A percentile compares a stretch with the other conserved stretches of the same genome.
Evolutionary conservation across 2,113 vertebrate genomes (phyloP).

Genomic region (Leptobrachium ailaonicum): DNA sequence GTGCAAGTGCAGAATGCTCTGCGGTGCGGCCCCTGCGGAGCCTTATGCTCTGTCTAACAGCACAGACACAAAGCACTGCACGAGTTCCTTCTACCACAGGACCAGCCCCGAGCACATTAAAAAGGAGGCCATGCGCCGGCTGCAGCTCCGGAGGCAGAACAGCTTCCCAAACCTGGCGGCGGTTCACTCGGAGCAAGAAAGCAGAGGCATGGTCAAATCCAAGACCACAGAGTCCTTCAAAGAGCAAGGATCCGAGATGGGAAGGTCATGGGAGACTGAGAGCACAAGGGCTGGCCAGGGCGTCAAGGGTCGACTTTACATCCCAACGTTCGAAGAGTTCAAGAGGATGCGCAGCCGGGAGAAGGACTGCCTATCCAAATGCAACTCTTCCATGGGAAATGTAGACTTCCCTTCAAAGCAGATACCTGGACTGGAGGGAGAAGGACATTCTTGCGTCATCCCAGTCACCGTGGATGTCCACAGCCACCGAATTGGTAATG

Average conservation of each 20-base stretch:
- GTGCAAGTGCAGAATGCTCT: slow-evolving; percentile 48
- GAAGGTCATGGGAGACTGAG: slow-evolving; percentile 37
- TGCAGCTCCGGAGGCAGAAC: slow-evolving; percentile 79
- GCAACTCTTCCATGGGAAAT: neutral
- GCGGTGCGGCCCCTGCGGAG: slow-evolving; percentile 47
- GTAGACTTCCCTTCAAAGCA: slow-evolving; percentile 28
- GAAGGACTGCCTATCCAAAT: neutral
- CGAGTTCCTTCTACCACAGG: slow-evolving; percentile 57
- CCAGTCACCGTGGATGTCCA: slow-evolving; percentile 14
- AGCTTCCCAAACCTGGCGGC: slow-evolving; percentile 76
- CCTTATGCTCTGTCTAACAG: slow-evolving; percentile 45
- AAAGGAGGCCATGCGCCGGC: slow-evolving; percentile 74
- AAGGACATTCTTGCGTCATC: neutral
- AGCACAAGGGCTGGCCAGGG: slow-evolving; percentile 60
- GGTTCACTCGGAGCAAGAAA: slow-evolving; percentile 53
- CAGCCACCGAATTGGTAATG: slow-evolving; percentile 35
- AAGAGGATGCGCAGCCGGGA: slow-evolving; percentile 81
- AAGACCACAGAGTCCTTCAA: slow-evolving; percentile 67
- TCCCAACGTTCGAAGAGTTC: slow-evolving; percentile 86
- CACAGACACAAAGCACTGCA: slow-evolving; percentile 49
- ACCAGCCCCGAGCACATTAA: slow-evolving; percentile 80
- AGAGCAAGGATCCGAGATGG: slow-evolving; percentile 29
- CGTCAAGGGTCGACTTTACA: slow-evolving; percentile 70
- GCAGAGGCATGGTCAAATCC: slow-evolving; percentile 63
- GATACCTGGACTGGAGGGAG: slow-evolving; percentile 21